These are phyloP conservation scores for Distichodus sexfasciatus DNA, from an alignment of 2,797 vertebrate genomes.

Conservation along the genomic window DNA sequence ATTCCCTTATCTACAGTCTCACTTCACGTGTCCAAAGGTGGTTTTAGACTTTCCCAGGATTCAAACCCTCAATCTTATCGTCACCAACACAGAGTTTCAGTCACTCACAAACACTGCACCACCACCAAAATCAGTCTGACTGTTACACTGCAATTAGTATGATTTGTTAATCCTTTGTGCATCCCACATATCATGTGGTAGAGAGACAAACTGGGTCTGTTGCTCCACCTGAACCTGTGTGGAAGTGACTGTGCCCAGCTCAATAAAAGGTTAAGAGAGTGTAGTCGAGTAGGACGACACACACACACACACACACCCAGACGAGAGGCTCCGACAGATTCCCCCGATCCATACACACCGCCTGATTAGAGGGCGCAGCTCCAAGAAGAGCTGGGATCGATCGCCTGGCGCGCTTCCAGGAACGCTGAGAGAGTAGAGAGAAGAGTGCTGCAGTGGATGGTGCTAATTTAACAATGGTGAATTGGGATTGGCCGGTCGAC, in stretches of 20 bases:
- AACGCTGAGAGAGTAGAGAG: background rate
- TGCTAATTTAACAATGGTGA: background rate
- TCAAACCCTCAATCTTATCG: no score
- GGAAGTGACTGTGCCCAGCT: background rate
- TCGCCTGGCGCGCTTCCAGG: constrained; percentile 42
- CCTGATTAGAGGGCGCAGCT: constrained; percentile 36
- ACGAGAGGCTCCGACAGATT: constrained; percentile 50
- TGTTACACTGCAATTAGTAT: no score
- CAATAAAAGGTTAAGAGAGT: background rate
- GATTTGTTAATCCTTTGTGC: no score
- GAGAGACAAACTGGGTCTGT: background rate
- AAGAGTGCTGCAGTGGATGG: background rate
- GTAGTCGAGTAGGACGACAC: background rate
- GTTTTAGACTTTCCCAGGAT: no score
- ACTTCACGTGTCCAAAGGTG: no score
- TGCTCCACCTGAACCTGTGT: background rate
- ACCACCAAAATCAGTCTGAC: no score
- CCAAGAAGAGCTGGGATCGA: constrained; percentile 46
- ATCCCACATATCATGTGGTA: no score
- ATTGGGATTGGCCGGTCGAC: background rate
- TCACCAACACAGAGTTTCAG: no score
- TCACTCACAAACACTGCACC: no score
- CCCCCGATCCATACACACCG: constrained; percentile 44
- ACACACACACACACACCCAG: constrained; percentile 25
- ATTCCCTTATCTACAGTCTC: no score